Evolutionary conservation across 2,797 vertebrate species (phyloP), one percentile per base, ranked within the genome.

Genomic region (Enteromius treurensis): DNA sequence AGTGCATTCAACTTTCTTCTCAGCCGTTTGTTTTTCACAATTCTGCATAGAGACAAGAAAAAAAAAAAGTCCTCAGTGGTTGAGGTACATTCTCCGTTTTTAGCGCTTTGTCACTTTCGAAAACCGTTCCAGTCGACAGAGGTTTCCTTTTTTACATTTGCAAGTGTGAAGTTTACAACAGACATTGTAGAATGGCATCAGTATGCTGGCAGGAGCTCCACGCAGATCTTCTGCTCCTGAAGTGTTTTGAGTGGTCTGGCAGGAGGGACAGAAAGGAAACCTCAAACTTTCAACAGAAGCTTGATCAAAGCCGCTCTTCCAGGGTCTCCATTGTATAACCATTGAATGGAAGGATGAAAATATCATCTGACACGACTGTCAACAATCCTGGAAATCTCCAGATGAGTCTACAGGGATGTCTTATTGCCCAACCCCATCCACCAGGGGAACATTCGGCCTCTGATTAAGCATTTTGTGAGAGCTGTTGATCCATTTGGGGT

Each of bases 401-500:
- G 58, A 83, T 73, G 47, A 78, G 88, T 88, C 81, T 75, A 76
- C 67, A 84, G 81, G 81, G 82, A 80, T 65, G 40, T 74, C 26
- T 88, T 88, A 85, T 88, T 75, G 85, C 85, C 71, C 40, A 15
- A 15, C 75, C 74, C 45, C 21, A n/a, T 55, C 55, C 74, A 76
- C 60, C 69, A 83, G 86, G 83, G 84, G 88, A 88, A 90, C 90
- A 91, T 89, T 90, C 88, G 86, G 83, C 73, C 79, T 86, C 86
- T 90, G 91, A 93, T 90, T 86, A 91, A 87, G 85, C 85, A 73
- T 81, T 70, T 34, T 53, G 8, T n/a, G 53, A 82, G 88, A 91
- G 87, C 85, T 88, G 90, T 90, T 91, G 89, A 90, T 90, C 89
- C 77, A 34, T 87, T 82, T 23, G 78, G 77, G 60, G 91, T 92